phyloP scores from a whole-genome alignment of 1,140 invertebrate genomes.

The Hyles vespertilio region DNA sequence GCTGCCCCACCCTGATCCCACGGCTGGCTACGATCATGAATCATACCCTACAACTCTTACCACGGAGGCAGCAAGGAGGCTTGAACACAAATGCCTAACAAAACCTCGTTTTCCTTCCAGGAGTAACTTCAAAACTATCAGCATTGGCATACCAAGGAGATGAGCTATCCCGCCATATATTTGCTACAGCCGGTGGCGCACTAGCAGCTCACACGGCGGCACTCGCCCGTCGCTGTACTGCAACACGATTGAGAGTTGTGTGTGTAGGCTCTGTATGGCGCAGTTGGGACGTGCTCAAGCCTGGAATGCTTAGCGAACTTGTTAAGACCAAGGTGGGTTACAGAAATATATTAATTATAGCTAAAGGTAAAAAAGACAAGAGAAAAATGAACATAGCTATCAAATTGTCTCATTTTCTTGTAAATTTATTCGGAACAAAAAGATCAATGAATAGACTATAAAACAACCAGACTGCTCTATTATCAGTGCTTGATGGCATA shows the following conservation, averaged over 20 bases:
- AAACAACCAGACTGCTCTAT: no score
- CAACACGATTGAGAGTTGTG: constrained; percentile 81
- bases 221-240: constrained; percentile 75
- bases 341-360: background rate
- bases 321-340: constrained; percentile 50
- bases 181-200: constrained; percentile 84
- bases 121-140: constrained; percentile 85
- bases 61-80: no score
- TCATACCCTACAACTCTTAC: no score
- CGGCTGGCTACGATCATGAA: no score
- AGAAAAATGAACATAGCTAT: no score
- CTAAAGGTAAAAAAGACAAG: no score
- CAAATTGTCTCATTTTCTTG: no score
- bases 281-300: constrained; percentile 89
- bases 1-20: no score
- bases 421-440: no score
- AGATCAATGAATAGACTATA: no score
- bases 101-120: constrained; percentile 47
- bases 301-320: constrained; percentile 81
- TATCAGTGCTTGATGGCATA: no score
- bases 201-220: constrained; percentile 87
- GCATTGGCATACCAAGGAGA: constrained; percentile 83
- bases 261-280: constrained; percentile 98
- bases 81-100: no score
- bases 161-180: constrained; percentile 82